Conservation (phyloP, 2,888 invertebrate species). For the Nemapogon koenigi region DNA sequence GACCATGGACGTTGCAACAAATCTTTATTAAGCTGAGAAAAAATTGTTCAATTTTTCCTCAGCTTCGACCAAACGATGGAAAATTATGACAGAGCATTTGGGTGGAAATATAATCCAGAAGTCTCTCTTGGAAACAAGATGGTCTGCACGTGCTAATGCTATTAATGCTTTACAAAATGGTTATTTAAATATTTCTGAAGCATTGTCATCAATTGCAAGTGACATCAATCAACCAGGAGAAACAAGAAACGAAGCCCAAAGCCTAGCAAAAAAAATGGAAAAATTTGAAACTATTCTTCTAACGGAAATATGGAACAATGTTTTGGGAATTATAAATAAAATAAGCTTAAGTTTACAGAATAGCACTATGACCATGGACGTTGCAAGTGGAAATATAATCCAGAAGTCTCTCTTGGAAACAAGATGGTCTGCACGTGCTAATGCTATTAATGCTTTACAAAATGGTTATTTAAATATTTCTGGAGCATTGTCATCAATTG, state of each 20-base stretch:
- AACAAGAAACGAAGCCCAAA: slow-evolving; percentile 20
- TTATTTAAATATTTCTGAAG: slow-evolving; percentile 20
- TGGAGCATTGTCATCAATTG: slow-evolving; percentile 20
- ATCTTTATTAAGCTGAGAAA: not conserved
- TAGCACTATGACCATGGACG: too few relatives aligned
- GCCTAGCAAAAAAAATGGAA: too few relatives aligned
- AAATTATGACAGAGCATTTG: slow-evolving; percentile 16
- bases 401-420: slow-evolving; percentile 21
- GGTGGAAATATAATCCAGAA: slow-evolving; percentile 20
- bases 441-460: slow-evolving; percentile 20
- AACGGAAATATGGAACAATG: too few relatives aligned
- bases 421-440: slow-evolving; percentile 23
- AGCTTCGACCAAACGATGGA: not conserved
- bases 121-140: slow-evolving; percentile 22
- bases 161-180: slow-evolving; percentile 18
- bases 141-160: slow-evolving; percentile 22
- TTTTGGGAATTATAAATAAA: too few relatives aligned
- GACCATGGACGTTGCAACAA: too few relatives aligned
- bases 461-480: slow-evolving; percentile 19
- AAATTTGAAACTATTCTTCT: too few relatives aligned
- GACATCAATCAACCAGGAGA: slow-evolving; percentile 20
- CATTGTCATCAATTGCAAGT: slow-evolving; percentile 19
- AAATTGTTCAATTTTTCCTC: not conserved
- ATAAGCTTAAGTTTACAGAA: too few relatives aligned
- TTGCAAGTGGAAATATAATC: slow-evolving; percentile 19